Evolutionary conservation across 1,140 invertebrate species (phyloP), one percentile per base, ranked within the genome.

Genomic region (Apis laboriosa): DNA sequence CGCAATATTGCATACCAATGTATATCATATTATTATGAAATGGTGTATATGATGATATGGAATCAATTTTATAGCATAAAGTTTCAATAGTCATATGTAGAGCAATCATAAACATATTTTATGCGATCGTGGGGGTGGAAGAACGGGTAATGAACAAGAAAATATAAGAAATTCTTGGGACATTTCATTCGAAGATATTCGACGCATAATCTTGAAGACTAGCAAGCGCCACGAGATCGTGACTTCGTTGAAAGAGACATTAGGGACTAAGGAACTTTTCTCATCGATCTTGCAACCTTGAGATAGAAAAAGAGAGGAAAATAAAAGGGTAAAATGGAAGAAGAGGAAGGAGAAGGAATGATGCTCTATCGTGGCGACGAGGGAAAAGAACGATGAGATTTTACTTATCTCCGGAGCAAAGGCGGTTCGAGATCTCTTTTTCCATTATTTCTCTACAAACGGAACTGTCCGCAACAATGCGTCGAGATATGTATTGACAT

Each of bases 261-360:
- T 79, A 84, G 66, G n/a, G n/a, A 12, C 19, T 21, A 13, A 12
- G 60, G 53, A 86, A 84, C 43, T 84, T 86, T 80, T 43, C 61
- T 63, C 77, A 84, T 85, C 74, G 80, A 83, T 85, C 75, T 85
- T 67, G 51, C 51, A 51, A 43, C 49, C 49, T n/a, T 15, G 4
- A 34, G 43, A 71, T 21, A 24, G 8, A 58, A 11, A 61, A 24
- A 64, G 19, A 24, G 28, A n/a, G 51, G 11, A 7, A 19, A 19
- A 55, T 9, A 15, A 53, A 64, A 34, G 8, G 28, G 63, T 8
- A 28, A 64, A 28, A 34, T 4, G 60, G 9, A 71, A 19, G 34
- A 28, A 19, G 34, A 28, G 15, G 15, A 28, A 64, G 17, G 63
- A 17, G 34, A 64, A 34, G 28, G 43, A 58, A 51, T 49, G 53